Evolutionary conservation across 2,888 invertebrate genomes (phyloP).

Genomic region (Lumbricus terrestris): DNA sequence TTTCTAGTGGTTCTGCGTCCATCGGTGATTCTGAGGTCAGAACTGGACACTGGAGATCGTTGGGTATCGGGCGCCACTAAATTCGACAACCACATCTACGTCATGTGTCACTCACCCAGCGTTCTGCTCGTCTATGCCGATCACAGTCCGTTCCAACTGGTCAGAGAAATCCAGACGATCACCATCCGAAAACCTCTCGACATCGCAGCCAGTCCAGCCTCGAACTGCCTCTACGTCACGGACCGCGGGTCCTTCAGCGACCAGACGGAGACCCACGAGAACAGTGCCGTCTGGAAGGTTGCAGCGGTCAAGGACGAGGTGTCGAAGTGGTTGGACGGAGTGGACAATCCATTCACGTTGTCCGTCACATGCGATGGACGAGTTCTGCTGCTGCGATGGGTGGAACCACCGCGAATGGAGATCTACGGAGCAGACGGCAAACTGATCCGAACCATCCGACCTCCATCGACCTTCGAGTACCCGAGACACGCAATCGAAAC

Average conservation of each 20-base stretch:
- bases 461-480: neutral
- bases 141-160: neutral
- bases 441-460: neutral
- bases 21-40: neutral
- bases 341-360: neutral
- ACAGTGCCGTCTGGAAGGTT: neutral
- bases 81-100: neutral
- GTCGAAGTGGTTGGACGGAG: neutral
- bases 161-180: neutral
- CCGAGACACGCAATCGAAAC: neutral
- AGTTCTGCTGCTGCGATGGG: neutral
- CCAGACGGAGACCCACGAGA: neutral
- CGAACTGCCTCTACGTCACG: conserved; percentile 14
- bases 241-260: neutral
- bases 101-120: neutral
- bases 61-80: neutral
- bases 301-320: neutral
- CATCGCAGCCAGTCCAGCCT: neutral
- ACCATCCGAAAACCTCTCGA: neutral
- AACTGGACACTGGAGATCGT: neutral
- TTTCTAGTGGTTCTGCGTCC: neutral
- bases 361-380: neutral
- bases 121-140: neutral
- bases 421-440: neutral
- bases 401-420: neutral